Evolutionary conservation across 92 coral and sea anemone species (phyloP), one percentile per base, ranked within the genome.

Genomic region (Zoanthus sansibaricus): DNA sequence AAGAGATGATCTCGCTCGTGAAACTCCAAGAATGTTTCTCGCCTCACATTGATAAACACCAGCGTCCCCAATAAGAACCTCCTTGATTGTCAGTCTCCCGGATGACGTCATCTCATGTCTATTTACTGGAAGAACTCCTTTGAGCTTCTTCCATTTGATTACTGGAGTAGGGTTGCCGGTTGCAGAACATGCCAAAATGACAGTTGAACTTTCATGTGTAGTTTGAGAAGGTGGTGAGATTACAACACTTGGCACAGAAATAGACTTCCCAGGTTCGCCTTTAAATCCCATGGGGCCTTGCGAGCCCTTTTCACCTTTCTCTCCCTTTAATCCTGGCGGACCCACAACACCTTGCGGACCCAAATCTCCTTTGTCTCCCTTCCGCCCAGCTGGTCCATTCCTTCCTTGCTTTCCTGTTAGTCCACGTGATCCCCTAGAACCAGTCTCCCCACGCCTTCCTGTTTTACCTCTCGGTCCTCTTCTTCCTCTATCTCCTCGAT

Each of bases 1-100:
- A 13, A 77, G 69, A 9, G 82, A 77, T 4, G 69, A 54, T 0
- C 7, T 54, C 4, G 66, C 69, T 77, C 15, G 68, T 30, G 82
- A 25, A 42, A 56, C 69, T 6, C 82, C 82, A 5, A 77, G 82
- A 55, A 77, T 55, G 82, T 77, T 77, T 32, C 69, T 56, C 30
- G 69, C 82, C 37, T 77, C 82, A 77, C 69, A 77, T 66, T 31
- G 82, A 10, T 55, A 77, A 7, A 52, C 47, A 47, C 68, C 82
- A 5, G 46, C 21, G 55, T 64, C 14, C 21, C 49, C 15, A 30
- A n/a, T 6, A 49, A 7, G 9, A 49, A 49, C 7, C 55, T 49
- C 9, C 51, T n/a, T 58, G 67, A 78, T 4, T 37, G 32, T 78
- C 70, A 75, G 25, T 10, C 37, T 17, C 30, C 44, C 79, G 11